Conservation (phyloP, 2,888 invertebrate genomes). For the Autographa gamma region DNA sequence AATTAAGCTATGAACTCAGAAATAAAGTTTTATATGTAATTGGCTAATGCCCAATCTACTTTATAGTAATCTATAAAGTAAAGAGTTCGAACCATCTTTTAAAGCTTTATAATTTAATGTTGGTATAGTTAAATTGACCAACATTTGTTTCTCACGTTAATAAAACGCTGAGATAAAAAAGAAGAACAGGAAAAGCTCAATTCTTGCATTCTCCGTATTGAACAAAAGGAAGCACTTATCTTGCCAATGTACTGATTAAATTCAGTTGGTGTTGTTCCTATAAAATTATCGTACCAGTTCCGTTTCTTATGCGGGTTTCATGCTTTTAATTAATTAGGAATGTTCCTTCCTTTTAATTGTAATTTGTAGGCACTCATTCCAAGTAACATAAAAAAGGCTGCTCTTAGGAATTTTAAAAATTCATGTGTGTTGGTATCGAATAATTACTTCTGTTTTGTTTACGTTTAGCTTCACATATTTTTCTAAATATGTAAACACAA, state of each 20-base stretch:
- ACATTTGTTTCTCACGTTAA: not conserved
- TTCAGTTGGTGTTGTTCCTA: constrained; percentile 5
- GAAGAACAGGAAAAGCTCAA: not conserved
- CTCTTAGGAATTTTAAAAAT: not conserved
- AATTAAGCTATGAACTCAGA: too few relatives aligned
- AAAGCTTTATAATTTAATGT: not conserved
- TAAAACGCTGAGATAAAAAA: not conserved
- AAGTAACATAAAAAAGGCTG: not conserved
- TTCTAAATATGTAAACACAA: too few relatives aligned
- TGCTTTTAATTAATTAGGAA: constrained; percentile 29
- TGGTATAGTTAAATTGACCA: not conserved
- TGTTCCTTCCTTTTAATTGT: constrained; percentile 14
- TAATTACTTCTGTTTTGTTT: not conserved
- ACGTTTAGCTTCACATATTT: too few relatives aligned
- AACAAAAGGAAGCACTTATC: constrained; percentile 6
- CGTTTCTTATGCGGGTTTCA: constrained; percentile 5
- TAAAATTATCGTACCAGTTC: constrained; percentile 20
- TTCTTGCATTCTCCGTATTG: not conserved
- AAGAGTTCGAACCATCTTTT: too few relatives aligned
- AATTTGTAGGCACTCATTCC: not conserved
- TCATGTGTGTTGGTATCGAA: not conserved
- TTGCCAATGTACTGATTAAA: constrained; percentile 9
- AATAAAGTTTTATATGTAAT: too few relatives aligned
- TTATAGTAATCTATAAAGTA: too few relatives aligned
- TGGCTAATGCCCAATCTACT: too few relatives aligned